Evolutionary conservation across 2,797 vertebrate species (phyloP).

Genomic region (Aselliscus stoliczkanus): DNA sequence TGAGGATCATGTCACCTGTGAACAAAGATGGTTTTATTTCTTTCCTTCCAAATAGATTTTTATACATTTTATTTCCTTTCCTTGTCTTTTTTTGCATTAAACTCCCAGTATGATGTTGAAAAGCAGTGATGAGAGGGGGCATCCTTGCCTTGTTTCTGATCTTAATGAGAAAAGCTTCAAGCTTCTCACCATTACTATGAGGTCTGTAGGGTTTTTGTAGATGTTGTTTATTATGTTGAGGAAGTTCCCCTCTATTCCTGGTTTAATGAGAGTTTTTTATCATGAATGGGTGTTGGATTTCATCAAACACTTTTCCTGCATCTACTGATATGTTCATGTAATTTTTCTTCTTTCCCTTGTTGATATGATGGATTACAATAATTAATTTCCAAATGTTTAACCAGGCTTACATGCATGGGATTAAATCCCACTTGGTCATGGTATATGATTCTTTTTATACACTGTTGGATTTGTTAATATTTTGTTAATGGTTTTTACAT

Average conservation of each 20-base stretch:
- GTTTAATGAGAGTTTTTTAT: not conserved
- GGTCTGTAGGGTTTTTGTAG: not conserved
- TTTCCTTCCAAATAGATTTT: not conserved
- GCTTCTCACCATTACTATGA: not conserved
- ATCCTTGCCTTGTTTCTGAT: not conserved
- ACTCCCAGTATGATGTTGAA: too few relatives aligned
- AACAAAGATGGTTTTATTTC: not conserved
- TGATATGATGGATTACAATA: not conserved
- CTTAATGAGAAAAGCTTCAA: not conserved
- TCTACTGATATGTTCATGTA: not conserved
- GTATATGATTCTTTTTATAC: not conserved
- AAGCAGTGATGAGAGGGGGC: not conserved
- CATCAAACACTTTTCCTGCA: not conserved
- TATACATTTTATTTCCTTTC: not conserved
- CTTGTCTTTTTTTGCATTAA: not conserved
- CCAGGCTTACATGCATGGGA: not conserved
- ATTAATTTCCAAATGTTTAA: not conserved
- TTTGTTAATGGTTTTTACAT: too few relatives aligned
- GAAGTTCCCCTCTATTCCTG: not conserved
- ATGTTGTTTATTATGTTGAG: not conserved
- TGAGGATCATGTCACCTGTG: not conserved
- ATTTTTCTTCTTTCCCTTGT: not conserved
- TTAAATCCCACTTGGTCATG: not conserved
- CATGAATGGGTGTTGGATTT: not conserved
- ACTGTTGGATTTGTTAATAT: too few relatives aligned